Conservation (phyloP, 1,140 invertebrate species). For the Meloidogyne hapla region DNA sequence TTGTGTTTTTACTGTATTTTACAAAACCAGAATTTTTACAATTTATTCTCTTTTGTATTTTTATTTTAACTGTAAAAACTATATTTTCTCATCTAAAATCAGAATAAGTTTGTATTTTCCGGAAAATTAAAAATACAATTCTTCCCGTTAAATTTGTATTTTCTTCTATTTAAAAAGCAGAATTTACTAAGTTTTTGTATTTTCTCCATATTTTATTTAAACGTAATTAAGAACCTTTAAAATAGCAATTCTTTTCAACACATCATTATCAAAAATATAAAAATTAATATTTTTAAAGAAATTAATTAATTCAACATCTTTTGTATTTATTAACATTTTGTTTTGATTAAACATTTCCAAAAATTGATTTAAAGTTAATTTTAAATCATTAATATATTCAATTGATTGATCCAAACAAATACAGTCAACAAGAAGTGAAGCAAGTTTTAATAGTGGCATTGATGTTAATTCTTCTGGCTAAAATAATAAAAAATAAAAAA, state of each 20-base stretch:
- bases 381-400: slow-evolving; percentile 12
- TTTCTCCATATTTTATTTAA: not conserved
- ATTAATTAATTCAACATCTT: not conserved
- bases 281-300: not conserved
- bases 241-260: not conserved
- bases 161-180: no score
- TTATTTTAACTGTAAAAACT: no score
- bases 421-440: slow-evolving; percentile 16
- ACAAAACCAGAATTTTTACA: no score
- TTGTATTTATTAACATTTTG: not conserved
- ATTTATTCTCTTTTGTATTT: no score
- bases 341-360: slow-evolving; percentile 16
- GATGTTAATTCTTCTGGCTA: slow-evolving; percentile 2
- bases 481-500: not conserved
- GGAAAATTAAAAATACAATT: no score
- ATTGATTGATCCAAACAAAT: slow-evolving; percentile 15
- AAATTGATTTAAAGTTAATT: slow-evolving; percentile 9
- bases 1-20: no score
- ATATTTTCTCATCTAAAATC: no score
- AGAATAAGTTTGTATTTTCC: no score
- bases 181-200: not conserved
- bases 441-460: slow-evolving; percentile 19
- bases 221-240: slow-evolving; percentile 29
- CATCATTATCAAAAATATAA: slow-evolving; percentile 9
- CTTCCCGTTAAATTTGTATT: no score